Conservation (phyloP, 2,113 vertebrate genomes). For the Mastomys natalensis region DNA sequence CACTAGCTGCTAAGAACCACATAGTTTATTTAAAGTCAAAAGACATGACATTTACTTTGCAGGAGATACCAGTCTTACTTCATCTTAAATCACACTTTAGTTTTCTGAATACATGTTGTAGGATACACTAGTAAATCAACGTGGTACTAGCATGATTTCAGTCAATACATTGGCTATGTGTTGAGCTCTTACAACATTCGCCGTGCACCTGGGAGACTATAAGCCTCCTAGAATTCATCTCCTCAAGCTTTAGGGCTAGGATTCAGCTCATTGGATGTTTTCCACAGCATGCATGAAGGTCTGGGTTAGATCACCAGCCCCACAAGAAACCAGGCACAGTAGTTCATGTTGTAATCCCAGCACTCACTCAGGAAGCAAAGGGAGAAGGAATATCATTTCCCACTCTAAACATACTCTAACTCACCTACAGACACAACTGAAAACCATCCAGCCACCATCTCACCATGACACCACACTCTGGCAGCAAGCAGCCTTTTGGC, state of each 20-base stretch:
- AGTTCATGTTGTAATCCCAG: background rate
- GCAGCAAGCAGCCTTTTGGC: background rate
- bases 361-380: background rate
- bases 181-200: background rate
- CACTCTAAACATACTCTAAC: background rate
- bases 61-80: background rate
- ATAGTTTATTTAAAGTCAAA: slow-evolving; percentile 13
- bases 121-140: background rate
- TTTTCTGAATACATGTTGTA: slow-evolving; percentile 41
- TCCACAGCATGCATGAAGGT: background rate
- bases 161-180: background rate
- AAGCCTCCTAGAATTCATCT: background rate
- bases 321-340: background rate
- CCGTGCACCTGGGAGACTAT: background rate
- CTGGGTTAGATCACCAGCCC: background rate
- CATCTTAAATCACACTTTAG: slow-evolving; percentile 36
- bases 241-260: background rate
- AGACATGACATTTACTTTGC: slow-evolving; percentile 11
- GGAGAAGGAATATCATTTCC: background rate
- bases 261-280: background rate
- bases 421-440: background rate
- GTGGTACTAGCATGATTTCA: slow-evolving; percentile 13
- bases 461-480: background rate
- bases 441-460: background rate
- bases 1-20: slow-evolving; percentile 40